A percentile compares a stretch with the other conserved stretches of the same genome.
Conservation (phyloP, 2,888 invertebrate genomes). For the Brenthis ino region DNA sequence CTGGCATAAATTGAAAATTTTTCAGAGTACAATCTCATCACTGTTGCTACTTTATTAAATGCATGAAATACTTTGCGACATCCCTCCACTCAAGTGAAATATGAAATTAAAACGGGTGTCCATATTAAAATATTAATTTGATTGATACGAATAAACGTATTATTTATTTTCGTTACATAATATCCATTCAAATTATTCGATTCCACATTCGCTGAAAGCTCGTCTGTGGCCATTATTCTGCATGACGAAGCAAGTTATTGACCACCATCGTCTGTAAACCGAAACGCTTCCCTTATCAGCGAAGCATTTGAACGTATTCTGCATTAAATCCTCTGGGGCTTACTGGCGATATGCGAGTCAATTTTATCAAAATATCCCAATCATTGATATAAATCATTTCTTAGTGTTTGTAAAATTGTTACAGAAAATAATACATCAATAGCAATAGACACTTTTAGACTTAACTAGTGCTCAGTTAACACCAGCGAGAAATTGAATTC, state of each 20-base stretch:
- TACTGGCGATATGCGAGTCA: slow-evolving; percentile 1
- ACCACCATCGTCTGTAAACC: slow-evolving; percentile 14
- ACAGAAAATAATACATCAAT: too few relatives aligned
- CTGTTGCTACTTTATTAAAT: too few relatives aligned
- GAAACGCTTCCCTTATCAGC: slow-evolving; percentile 16
- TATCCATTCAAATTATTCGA: slow-evolving; percentile 12
- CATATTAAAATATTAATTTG: slow-evolving; percentile 11
- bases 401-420: background rate
- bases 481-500: too few relatives aligned
- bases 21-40: too few relatives aligned
- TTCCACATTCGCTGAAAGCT: slow-evolving; percentile 14
- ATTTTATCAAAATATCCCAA: slow-evolving; percentile 8
- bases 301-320: slow-evolving; percentile 7
- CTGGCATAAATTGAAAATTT: too few relatives aligned
- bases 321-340: background rate
- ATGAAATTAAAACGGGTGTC: background rate
- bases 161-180: slow-evolving; percentile 3
- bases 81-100: too few relatives aligned
- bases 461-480: too few relatives aligned
- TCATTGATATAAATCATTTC: background rate
- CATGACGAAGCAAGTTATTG: slow-evolving; percentile 26
- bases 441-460: too few relatives aligned
- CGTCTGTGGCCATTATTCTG: slow-evolving; percentile 17
- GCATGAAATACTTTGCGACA: too few relatives aligned
- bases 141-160: background rate